Conservation (phyloP, 2,888 invertebrate species). For the Carpatolechia fugitivella region DNA sequence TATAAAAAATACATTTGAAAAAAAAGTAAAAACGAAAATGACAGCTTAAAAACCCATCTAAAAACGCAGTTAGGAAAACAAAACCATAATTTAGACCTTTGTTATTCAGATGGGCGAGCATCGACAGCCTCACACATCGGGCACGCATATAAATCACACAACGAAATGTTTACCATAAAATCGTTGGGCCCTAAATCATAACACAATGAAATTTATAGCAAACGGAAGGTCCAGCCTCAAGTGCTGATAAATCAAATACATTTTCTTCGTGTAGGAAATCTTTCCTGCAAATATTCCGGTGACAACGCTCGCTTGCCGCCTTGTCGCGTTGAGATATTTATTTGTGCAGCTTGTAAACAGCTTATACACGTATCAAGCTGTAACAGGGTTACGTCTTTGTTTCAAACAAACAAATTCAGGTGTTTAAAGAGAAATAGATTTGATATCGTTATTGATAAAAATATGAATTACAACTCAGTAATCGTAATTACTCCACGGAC, state of each 20-base stretch:
- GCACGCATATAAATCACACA: constrained; percentile 62
- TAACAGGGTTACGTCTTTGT: background rate
- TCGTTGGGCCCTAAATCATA: constrained; percentile 75
- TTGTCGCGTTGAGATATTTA: constrained; percentile 7
- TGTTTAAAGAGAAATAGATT: no score
- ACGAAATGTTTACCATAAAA: constrained; percentile 76
- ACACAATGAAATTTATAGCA: constrained; percentile 77
- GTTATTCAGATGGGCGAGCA: constrained; percentile 33
- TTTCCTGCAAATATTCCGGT: constrained; percentile 65
- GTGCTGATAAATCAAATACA: constrained; percentile 77
- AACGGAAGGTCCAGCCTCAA: constrained; percentile 76
- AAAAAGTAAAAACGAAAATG: background rate
- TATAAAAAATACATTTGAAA: no score
- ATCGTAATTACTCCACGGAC: no score
- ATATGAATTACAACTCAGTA: no score
- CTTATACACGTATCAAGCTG: constrained; percentile 1
- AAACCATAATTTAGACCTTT: constrained; percentile 18
- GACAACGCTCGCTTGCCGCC: constrained; percentile 34
- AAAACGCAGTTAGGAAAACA: constrained; percentile 7
- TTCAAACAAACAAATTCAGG: background rate
- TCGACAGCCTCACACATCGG: constrained; percentile 38
- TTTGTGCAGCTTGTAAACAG: constrained; percentile 5
- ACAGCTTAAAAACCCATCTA: background rate
- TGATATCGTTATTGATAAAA: no score
- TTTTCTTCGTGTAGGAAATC: constrained; percentile 73